These are phyloP conservation scores for Prenolepis imparis DNA, from an alignment of 2,888 invertebrate species.

Conservation along the genomic window DNA sequence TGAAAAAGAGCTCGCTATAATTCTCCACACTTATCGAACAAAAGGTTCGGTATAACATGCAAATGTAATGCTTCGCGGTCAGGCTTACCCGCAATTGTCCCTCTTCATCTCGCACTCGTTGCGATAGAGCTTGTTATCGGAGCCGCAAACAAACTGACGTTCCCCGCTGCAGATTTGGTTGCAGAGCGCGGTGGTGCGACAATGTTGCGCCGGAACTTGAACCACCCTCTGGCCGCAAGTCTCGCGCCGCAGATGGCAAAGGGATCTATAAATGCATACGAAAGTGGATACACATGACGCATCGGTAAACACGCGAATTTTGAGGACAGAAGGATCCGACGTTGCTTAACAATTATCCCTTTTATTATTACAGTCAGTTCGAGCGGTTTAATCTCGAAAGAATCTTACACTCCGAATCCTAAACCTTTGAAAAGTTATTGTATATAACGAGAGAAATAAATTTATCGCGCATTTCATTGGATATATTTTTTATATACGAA, in stretches of 20 bases:
- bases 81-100: slow-evolving; percentile 93
- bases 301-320: slow-evolving; percentile 5
- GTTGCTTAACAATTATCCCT: not conserved
- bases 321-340: not conserved
- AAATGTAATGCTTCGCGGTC: slow-evolving; percentile 18
- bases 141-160: slow-evolving; percentile 95
- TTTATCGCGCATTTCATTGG: not conserved
- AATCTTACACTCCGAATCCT: not conserved
- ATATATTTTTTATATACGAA: not conserved
- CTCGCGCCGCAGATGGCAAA: slow-evolving; percentile 93
- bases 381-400: not conserved
- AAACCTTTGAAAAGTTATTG: not conserved
- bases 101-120: slow-evolving; percentile 97
- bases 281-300: slow-evolving; percentile 40
- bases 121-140: slow-evolving; percentile 95
- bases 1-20: not conserved
- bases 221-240: slow-evolving; percentile 96
- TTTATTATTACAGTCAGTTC: not conserved
- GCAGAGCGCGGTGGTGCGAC: slow-evolving; percentile 94
- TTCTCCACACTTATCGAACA: not conserved
- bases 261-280: slow-evolving; percentile 87
- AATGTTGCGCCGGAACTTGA: slow-evolving; percentile 93
- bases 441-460: not conserved
- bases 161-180: slow-evolving; percentile 91
- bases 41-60: slow-evolving; percentile 8